Percentiles rank a stretch among this genome's conserved stretches.
Evolutionary conservation across 2,113 vertebrate species (phyloP).

Genomic region (Cairina moschata): DNA sequence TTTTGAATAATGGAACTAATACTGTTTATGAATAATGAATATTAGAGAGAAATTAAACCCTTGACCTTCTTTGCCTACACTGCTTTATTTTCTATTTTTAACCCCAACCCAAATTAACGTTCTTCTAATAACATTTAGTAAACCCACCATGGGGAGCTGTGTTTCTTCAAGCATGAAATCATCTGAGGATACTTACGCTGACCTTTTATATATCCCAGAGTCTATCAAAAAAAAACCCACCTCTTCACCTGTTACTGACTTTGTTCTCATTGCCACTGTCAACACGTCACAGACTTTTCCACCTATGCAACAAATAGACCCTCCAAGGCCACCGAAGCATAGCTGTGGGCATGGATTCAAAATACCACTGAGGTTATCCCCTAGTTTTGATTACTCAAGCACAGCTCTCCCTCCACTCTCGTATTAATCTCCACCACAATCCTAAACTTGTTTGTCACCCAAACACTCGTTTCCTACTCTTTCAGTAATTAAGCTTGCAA

Average conservation of each 20-base stretch:
- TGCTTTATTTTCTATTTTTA: neutral
- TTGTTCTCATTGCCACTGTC: neutral
- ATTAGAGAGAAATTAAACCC: neutral
- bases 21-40: neutral
- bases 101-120: neutral
- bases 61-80: neutral
- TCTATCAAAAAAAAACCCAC: neutral
- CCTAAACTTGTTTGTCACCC: conserved; percentile 30
- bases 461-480: conserved; percentile 17
- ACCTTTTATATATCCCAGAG: neutral
- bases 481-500: conserved; percentile 21
- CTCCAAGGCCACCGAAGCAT: neutral
- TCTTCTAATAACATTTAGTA: neutral
- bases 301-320: neutral
- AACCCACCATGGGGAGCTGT: neutral
- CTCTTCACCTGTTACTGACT: neutral
- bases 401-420: neutral
- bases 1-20: neutral
- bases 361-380: neutral
- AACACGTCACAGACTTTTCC: neutral
- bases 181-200: neutral
- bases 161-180: conserved; percentile 1
- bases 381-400: neutral
- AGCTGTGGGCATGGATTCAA: neutral
- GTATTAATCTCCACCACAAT: neutral